A percentile compares a stretch with the other conserved stretches of the same genome.
Conservation (phyloP, 1,140 invertebrate genomes). For the Drosophila sucinea region DNA sequence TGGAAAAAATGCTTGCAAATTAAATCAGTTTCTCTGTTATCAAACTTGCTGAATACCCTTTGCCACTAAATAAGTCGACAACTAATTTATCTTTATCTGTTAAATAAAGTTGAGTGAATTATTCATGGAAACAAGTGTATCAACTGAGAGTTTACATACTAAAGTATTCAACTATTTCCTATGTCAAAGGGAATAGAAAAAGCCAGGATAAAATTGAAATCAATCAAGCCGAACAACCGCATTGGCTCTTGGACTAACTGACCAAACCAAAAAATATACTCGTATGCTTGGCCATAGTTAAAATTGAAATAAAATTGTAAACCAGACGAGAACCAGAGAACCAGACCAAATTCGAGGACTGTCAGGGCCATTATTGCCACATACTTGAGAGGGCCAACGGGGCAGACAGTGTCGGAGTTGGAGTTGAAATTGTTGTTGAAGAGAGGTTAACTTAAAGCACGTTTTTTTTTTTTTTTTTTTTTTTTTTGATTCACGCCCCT, state of each 20-base stretch:
- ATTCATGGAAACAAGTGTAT: too few species aligned
- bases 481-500: slow-evolving; percentile 44
- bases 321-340: slow-evolving; percentile 2
- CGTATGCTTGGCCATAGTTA: slow-evolving; percentile 7
- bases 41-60: not conserved
- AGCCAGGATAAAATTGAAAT: slow-evolving; percentile 26
- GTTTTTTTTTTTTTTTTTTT: not conserved
- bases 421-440: slow-evolving; percentile 1
- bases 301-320: slow-evolving; percentile 47
- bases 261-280: slow-evolving; percentile 5
- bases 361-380: slow-evolving; percentile 48
- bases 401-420: slow-evolving; percentile 19
- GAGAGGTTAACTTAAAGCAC: slow-evolving; percentile 38
- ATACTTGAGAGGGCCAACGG: slow-evolving; percentile 30
- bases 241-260: not conserved
- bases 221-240: slow-evolving; percentile 29
- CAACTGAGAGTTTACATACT: not conserved
- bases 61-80: not conserved
- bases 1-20: not conserved
- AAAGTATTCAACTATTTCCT: not conserved
- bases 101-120: too few species aligned
- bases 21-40: slow-evolving; percentile 1
- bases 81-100: not conserved
- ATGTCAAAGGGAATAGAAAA: not conserved
- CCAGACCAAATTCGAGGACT: slow-evolving; percentile 10